These are phyloP conservation scores for Anoplopoma fimbria DNA, from an alignment of 2,113 vertebrate genomes.

Conservation along the genomic window DNA sequence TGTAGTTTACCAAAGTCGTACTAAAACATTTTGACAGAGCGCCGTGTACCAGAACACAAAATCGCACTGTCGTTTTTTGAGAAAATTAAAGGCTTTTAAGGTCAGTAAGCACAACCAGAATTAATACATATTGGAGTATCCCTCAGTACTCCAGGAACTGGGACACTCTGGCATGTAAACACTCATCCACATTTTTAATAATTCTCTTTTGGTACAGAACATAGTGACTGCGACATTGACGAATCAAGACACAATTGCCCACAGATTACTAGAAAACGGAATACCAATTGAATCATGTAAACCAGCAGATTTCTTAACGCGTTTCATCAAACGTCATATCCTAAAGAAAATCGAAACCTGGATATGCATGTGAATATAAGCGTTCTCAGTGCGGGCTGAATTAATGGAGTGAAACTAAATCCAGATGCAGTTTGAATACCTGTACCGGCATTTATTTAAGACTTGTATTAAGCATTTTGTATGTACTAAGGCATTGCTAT, in stretches of 20 bases:
- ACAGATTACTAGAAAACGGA: background rate
- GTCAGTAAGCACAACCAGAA: too few species aligned
- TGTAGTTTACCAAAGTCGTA: too few species aligned
- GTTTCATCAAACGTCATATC: background rate
- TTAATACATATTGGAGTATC: too few species aligned
- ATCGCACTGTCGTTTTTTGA: too few species aligned
- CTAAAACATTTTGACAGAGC: too few species aligned
- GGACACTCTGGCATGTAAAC: background rate
- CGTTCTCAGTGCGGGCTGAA: background rate
- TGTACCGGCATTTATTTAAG: background rate
- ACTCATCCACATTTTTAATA: background rate
- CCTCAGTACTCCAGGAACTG: background rate
- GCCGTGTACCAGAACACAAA: too few species aligned
- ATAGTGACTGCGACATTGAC: background rate
- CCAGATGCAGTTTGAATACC: background rate
- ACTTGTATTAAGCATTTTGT: background rate
- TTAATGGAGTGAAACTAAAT: conserved; percentile 5
- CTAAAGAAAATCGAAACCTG: background rate
- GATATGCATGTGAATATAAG: background rate
- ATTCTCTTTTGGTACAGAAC: background rate
- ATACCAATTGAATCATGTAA: background rate
- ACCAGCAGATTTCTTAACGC: background rate
- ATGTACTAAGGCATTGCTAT: background rate
- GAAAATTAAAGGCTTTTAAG: too few species aligned
- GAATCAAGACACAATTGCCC: background rate